Evolutionary conservation across 2,888 invertebrate genomes (phyloP).

Genomic region (Lobophora halterata): DNA sequence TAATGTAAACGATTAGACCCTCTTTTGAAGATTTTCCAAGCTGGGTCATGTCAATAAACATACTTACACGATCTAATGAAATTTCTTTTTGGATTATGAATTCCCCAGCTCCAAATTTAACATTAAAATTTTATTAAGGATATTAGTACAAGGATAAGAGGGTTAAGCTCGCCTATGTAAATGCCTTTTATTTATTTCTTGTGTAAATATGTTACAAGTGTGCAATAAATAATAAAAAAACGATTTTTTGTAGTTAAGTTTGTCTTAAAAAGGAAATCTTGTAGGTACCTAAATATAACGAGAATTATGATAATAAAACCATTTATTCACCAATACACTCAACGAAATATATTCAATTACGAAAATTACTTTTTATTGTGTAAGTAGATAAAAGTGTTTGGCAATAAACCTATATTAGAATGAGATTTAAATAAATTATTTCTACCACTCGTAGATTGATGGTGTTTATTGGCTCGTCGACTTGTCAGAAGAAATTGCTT

Average conservation of each 20-base stretch:
- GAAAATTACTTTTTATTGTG: constrained; percentile 17
- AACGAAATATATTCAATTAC: constrained; percentile 12
- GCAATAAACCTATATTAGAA: constrained; percentile 7
- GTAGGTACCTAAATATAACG: neutral
- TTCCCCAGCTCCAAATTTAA: no score
- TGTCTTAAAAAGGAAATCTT: no score
- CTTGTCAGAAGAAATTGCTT: constrained; percentile 72
- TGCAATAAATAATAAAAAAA: no score
- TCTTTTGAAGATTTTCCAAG: constrained; percentile 10
- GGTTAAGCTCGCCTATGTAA: no score
- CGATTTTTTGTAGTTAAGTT: no score
- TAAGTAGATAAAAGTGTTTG: constrained; percentile 12
- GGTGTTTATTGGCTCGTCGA: constrained; percentile 43
- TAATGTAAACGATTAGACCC: constrained; percentile 39
- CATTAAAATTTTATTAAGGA: no score
- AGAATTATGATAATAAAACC: constrained; percentile 2
- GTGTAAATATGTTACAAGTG: no score
- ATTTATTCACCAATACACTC: constrained; percentile 5
- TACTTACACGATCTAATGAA: no score
- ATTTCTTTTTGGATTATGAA: constrained; percentile 9
- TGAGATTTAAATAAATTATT: constrained; percentile 12
- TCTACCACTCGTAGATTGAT: constrained; percentile 27
- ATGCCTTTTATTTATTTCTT: no score
- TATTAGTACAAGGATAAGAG: no score
- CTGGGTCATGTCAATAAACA: constrained; percentile 7